Evolutionary conservation across 2,113 vertebrate species (phyloP).

Genomic region (Paratilapia polleni): DNA sequence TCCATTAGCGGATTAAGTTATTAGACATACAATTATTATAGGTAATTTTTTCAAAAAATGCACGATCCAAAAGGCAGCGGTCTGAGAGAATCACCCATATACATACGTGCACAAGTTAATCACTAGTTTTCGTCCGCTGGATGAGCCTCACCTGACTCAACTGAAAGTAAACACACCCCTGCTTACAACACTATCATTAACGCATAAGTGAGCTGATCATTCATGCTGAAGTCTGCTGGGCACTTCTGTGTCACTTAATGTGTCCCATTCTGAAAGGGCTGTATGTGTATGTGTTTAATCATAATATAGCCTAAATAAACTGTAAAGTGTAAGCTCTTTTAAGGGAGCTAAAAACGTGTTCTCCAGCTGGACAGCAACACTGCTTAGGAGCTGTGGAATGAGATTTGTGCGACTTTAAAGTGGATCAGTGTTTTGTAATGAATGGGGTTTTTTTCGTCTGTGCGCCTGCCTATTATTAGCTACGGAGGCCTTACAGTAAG

Average conservation of each 20-base stretch:
- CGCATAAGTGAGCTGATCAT: background rate
- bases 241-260: background rate
- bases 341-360: background rate
- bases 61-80: no score
- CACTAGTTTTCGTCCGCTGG: background rate
- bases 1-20: no score
- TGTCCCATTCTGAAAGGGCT: background rate
- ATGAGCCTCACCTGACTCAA: background rate
- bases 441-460: slow-evolving; percentile 23
- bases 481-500: slow-evolving; percentile 57
- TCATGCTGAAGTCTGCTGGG: background rate
- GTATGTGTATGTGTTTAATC: background rate
- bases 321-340: background rate
- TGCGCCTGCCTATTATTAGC: slow-evolving; percentile 74
- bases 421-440: slow-evolving; percentile 74
- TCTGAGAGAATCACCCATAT: no score
- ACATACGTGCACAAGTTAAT: background rate
- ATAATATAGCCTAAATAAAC: background rate
- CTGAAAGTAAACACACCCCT: background rate
- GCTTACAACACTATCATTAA: background rate
- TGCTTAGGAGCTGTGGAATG: slow-evolving; percentile 20
- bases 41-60: no score
- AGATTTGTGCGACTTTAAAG: slow-evolving; percentile 62
- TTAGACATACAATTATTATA: no score
- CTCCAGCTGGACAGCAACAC: background rate